These are phyloP conservation scores for Camelus dromedarius DNA, from an alignment of 2,113 vertebrate species.

Conservation along the genomic window DNA sequence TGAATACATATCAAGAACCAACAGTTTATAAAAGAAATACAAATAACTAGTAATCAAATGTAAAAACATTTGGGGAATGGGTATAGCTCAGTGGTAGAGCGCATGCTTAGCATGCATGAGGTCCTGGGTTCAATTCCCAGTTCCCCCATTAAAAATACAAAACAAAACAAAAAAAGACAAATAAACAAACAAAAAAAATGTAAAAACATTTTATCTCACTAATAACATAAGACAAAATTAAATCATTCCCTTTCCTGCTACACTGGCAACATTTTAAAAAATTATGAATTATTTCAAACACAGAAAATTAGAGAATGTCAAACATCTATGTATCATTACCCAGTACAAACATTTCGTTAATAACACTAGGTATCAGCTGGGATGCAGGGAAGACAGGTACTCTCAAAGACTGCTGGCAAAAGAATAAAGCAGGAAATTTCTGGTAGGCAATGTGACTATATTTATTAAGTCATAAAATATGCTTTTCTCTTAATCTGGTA, in stretches of 20 bases:
- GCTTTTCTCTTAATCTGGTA: neutral
- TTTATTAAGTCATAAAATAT: conserved; percentile 18
- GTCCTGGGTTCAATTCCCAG: no score
- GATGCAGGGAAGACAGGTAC: neutral
- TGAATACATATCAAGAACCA: neutral
- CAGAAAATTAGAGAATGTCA: neutral
- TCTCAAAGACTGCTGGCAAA: neutral
- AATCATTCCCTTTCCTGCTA: neutral
- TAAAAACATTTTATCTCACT: conserved; percentile 11
- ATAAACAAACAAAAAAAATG: neutral
- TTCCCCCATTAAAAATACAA: no score
- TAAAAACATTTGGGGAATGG: neutral
- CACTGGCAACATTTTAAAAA: neutral
- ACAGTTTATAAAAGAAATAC: neutral
- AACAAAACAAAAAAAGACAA: no score
- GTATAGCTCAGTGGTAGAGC: no score
- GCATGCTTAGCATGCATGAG: no score
- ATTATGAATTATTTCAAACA: neutral
- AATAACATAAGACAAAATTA: conserved; percentile 8
- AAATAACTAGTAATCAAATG: neutral
- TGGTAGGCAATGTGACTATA: neutral
- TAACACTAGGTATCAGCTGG: neutral
- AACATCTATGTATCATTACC: neutral
- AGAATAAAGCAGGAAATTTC: neutral
- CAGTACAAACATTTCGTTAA: neutral